Conservation (phyloP, 1,140 invertebrate genomes). For the Drosophila lowei region DNA sequence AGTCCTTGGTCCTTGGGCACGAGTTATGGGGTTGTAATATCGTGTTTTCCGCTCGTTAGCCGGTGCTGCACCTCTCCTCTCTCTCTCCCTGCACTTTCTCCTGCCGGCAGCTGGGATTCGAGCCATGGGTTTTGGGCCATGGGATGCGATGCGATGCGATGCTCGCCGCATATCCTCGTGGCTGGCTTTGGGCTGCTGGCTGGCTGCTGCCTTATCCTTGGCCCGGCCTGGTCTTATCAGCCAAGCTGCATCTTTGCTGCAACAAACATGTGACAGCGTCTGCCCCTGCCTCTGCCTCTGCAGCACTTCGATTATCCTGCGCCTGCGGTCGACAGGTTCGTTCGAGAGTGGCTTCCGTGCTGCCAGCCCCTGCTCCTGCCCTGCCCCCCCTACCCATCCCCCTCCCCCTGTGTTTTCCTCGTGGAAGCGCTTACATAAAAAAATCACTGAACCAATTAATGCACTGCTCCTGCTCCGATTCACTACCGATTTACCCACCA, state of each 20-base stretch:
- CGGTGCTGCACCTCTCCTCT: slow-evolving; percentile 10
- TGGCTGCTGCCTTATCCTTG: slow-evolving; percentile 7
- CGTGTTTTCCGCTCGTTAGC: slow-evolving; percentile 72
- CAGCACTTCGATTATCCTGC: slow-evolving; percentile 34
- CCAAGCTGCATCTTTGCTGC: slow-evolving; percentile 33
- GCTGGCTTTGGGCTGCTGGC: background rate
- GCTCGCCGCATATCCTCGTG: slow-evolving; percentile 1
- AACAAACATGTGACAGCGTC: slow-evolving; percentile 45
- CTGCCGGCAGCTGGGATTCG: slow-evolving; percentile 33
- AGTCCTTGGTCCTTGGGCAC: slow-evolving; percentile 32
- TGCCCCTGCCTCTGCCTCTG: slow-evolving; percentile 3
- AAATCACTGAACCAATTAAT: slow-evolving; percentile 80
- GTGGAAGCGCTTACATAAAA: slow-evolving; percentile 38
- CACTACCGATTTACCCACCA: slow-evolving; percentile 2
- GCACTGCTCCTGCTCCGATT: slow-evolving; percentile 44
- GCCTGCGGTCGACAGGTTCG: slow-evolving; percentile 63
- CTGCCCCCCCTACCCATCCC: background rate
- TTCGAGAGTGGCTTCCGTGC: slow-evolving; percentile 28
- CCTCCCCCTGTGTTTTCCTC: slow-evolving; percentile 9
- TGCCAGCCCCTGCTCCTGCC: slow-evolving; percentile 8
- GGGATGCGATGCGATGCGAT: slow-evolving; percentile 11
- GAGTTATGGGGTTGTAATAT: slow-evolving; percentile 74
- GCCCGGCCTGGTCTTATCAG: slow-evolving; percentile 30
- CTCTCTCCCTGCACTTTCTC: slow-evolving; percentile 4
- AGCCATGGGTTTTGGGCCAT: slow-evolving; percentile 16